Percentiles rank a stretch among this genome's conserved stretches.
These are phyloP conservation scores for Pogonomyrmex barbatus DNA, from an alignment of 1,140 invertebrate species.

Conservation along the genomic window DNA sequence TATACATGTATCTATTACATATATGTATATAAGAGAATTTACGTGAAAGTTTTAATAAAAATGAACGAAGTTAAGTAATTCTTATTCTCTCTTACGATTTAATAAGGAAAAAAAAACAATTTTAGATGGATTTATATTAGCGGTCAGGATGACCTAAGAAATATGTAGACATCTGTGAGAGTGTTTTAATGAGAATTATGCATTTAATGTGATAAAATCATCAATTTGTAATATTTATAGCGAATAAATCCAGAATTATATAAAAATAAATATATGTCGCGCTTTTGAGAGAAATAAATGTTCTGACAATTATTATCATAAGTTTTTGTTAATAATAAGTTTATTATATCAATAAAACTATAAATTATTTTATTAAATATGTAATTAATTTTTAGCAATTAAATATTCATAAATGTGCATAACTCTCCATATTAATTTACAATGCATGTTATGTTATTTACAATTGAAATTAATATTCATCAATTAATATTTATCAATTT, in stretches of 20 bases:
- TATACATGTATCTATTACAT: conserved; percentile 12
- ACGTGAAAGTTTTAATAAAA: conserved; percentile 49
- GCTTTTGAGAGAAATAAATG: conserved; percentile 33
- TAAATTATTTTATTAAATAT: neutral
- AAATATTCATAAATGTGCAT: neutral
- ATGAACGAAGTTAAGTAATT: conserved; percentile 5
- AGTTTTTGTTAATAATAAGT: conserved; percentile 29
- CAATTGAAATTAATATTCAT: neutral
- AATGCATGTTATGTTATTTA: neutral
- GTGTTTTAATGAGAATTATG: conserved; percentile 49
- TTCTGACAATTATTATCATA: conserved; percentile 32
- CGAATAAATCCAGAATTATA: conserved; percentile 25
- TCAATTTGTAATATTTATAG: conserved; percentile 48
- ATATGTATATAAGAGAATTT: conserved; percentile 17
- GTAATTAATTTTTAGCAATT: neutral
- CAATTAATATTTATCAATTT: neutral
- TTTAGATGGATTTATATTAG: conserved; percentile 46
- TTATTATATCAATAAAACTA: conserved; percentile 30
- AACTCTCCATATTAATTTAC: neutral
- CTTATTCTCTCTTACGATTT: conserved; percentile 3
- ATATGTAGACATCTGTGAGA: conserved; percentile 11
- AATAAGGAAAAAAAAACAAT: conserved; percentile 6
- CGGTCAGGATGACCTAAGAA: neutral
- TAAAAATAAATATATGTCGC: conserved; percentile 14
- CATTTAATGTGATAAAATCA: conserved; percentile 43